A percentile compares a stretch with the other conserved stretches of the same genome.
phyloP scores from a whole-genome alignment of 2,797 vertebrate genomes.

The Balearica regulorum region DNA sequence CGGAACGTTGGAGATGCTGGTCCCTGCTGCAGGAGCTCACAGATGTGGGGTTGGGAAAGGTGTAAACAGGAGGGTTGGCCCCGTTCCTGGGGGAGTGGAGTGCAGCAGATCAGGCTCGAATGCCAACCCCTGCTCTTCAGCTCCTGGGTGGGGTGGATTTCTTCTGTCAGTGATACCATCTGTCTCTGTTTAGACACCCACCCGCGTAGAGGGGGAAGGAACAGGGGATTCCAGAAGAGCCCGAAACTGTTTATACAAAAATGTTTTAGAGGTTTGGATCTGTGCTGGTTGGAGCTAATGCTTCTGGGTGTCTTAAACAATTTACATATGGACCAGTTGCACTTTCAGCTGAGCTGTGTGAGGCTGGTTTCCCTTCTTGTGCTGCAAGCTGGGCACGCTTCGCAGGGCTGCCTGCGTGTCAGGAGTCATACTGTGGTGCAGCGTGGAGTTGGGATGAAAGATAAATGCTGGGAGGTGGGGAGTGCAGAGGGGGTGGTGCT shows the following conservation, averaged over 20 bases:
- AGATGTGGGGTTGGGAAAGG: not conserved
- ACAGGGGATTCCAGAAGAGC: not conserved
- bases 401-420: not conserved
- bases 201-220: rapidly evolving
- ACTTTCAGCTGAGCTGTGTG: rapidly evolving
- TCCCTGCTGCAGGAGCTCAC: not conserved
- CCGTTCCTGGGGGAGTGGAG: not conserved
- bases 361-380: not conserved
- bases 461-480: not conserved
- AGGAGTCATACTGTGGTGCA: rapidly evolving
- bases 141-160: not conserved
- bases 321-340: not conserved
- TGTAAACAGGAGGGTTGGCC: not conserved
- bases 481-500: not conserved
- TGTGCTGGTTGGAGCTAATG: not conserved
- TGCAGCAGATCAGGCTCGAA: not conserved
- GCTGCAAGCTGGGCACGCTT: not conserved
- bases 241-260: not conserved
- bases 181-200: not conserved
- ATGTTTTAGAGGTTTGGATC: not conserved
- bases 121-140: not conserved
- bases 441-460: not conserved
- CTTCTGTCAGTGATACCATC: not conserved
- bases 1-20: not conserved
- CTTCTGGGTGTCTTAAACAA: not conserved